phyloP scores from a whole-genome alignment of 1,140 invertebrate species.

The Achroia grisella region DNA sequence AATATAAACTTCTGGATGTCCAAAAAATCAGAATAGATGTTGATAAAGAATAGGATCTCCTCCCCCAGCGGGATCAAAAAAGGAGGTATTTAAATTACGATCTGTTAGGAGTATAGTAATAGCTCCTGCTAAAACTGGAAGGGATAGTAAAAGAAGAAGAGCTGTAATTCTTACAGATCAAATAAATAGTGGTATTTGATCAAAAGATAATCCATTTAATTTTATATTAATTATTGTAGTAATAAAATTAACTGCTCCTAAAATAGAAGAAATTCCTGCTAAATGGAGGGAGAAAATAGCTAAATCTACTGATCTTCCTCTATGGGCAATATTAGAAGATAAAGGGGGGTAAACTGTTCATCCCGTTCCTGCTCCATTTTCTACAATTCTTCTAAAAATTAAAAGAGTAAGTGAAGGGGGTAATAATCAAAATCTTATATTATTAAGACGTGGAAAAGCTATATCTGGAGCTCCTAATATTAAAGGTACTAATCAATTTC shows the following conservation, averaged over 20 bases:
- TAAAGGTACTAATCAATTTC: conserved; percentile 84
- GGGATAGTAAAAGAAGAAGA: conserved; percentile 77
- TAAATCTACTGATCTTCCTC: conserved; percentile 78
- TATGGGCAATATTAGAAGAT: conserved; percentile 72
- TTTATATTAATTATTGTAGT: conserved; percentile 76
- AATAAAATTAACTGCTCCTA: conserved; percentile 80
- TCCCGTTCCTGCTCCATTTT: conserved; percentile 77
- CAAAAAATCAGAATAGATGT: conserved; percentile 88
- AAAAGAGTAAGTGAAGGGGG: conserved; percentile 76
- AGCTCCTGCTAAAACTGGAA: conserved; percentile 83
- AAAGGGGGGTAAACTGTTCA: conserved; percentile 79
- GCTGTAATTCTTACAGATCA: conserved; percentile 82
- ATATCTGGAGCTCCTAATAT: conserved; percentile 83
- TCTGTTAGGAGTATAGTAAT: background rate
- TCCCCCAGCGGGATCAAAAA: conserved; percentile 76
- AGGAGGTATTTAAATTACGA: background rate
- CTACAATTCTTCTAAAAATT: conserved; percentile 73
- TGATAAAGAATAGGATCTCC: conserved; percentile 83
- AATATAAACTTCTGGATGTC: conserved; percentile 86
- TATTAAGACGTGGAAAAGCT: conserved; percentile 33
- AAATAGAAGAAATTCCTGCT: conserved; percentile 79
- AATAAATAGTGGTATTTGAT: conserved; percentile 75
- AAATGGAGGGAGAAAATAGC: conserved; percentile 80
- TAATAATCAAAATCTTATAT: too few relatives aligned
- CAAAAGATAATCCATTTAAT: conserved; percentile 62